Percentiles rank a stretch among this genome's conserved stretches.
Conservation (phyloP, 2,888 invertebrate species). For the Calephelis perditalis region DNA sequence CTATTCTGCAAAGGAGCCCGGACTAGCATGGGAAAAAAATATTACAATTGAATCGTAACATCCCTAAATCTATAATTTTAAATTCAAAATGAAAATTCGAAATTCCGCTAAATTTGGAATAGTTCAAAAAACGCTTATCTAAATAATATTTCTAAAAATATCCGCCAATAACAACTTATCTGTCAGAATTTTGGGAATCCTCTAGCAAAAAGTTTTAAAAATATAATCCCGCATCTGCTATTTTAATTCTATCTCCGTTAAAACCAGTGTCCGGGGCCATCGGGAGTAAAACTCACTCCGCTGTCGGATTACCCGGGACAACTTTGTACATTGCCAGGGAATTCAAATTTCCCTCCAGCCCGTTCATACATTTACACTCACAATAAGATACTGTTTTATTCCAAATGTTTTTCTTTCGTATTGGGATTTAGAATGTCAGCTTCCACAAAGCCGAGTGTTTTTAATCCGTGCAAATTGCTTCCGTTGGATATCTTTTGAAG, state of each 20-base stretch:
- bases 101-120: no score
- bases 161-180: no score
- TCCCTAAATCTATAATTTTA: no score
- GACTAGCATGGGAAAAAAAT: no score
- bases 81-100: no score
- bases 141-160: no score
- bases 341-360: slow-evolving; percentile 11
- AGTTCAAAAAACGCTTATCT: no score
- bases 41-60: no score
- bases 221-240: slow-evolving; percentile 13
- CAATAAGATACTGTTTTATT: slow-evolving; percentile 10
- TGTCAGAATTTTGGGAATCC: no score
- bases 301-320: slow-evolving; percentile 30
- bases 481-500: slow-evolving; percentile 9
- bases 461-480: slow-evolving; percentile 19
- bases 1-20: no score
- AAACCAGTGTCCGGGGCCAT: slow-evolving; percentile 24
- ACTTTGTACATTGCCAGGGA: slow-evolving; percentile 9
- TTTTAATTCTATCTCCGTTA: slow-evolving; percentile 21
- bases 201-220: slow-evolving; percentile 8
- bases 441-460: slow-evolving; percentile 18
- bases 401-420: slow-evolving; percentile 15
- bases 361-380: slow-evolving; percentile 12
- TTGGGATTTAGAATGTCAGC: slow-evolving; percentile 21
- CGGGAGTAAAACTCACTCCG: slow-evolving; percentile 26